Percentiles rank a stretch among this genome's conserved stretches.
Evolutionary conservation across 2,888 invertebrate species (phyloP).

Genomic region (Conomelus anceps): DNA sequence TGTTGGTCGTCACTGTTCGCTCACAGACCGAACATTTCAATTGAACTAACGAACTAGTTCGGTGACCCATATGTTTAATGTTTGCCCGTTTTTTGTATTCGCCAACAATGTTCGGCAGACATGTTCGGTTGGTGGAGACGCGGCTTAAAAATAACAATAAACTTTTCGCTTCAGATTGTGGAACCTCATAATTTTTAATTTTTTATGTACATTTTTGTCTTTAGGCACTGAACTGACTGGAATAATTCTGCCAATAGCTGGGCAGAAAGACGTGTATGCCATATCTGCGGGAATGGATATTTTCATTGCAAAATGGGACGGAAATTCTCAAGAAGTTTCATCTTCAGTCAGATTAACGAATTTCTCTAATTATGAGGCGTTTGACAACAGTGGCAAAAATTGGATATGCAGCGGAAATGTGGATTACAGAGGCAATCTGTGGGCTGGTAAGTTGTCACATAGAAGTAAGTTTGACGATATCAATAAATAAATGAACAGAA

Average conservation of each 20-base stretch:
- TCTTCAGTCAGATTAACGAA: background rate
- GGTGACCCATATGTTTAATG: too few species aligned
- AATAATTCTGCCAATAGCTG: background rate
- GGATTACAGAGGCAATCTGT: background rate
- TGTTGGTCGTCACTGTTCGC: too few species aligned
- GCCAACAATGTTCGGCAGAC: too few species aligned
- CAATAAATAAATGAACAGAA: too few species aligned
- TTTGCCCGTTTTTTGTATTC: too few species aligned
- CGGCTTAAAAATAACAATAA: too few species aligned
- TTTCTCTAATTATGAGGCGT: background rate
- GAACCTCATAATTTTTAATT: too few species aligned
- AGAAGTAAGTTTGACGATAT: background rate
- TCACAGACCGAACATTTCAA: too few species aligned
- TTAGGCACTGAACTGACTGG: background rate
- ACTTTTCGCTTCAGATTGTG: too few species aligned
- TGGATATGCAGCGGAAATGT: background rate
- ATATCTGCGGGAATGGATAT: background rate
- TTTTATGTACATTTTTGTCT: background rate
- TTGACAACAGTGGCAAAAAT: background rate
- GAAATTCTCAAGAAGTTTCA: background rate
- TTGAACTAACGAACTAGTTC: too few species aligned
- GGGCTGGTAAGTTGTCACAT: background rate
- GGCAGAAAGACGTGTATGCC: background rate
- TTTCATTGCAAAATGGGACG: background rate
- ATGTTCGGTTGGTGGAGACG: too few species aligned